Evolutionary conservation across 2,113 vertebrate species (phyloP).

Genomic region (Microtus montanus): DNA sequence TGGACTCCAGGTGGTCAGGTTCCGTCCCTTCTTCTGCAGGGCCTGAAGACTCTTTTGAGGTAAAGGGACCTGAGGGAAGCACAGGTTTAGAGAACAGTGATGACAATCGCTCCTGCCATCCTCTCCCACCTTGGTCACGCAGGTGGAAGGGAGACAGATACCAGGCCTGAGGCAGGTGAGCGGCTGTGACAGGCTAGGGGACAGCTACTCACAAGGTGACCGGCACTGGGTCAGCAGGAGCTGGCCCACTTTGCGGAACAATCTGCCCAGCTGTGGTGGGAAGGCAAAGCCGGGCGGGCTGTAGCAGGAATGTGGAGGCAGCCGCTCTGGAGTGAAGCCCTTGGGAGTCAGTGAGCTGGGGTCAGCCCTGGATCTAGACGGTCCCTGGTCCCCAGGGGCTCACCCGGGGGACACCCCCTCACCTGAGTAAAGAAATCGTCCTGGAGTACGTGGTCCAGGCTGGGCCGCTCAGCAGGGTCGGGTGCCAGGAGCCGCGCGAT

Average conservation of each 20-base stretch:
- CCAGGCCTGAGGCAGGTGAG: background rate
- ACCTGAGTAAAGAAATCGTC: slow-evolving; percentile 85
- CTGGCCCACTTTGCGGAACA: slow-evolving; percentile 73
- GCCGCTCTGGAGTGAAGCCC: slow-evolving; percentile 81
- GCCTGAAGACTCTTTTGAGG: background rate
- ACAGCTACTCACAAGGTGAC: slow-evolving; percentile 58
- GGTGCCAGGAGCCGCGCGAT: slow-evolving; percentile 76
- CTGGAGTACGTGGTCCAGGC: slow-evolving; percentile 64
- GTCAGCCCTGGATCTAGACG: background rate
- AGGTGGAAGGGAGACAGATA: background rate
- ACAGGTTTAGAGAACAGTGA: background rate
- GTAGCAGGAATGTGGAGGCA: slow-evolving; percentile 75
- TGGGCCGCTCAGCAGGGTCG: slow-evolving; percentile 64
- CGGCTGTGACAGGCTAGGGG: background rate
- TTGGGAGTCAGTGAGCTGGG: rapidly evolving
- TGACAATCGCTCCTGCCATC: background rate
- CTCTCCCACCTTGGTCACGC: rapidly evolving
- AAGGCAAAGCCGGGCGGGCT: slow-evolving; percentile 64
- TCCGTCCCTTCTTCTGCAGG: background rate
- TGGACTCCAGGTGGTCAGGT: background rate
- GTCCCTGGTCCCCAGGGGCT: background rate
- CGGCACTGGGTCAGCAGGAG: background rate
- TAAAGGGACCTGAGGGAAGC: slow-evolving; percentile 45
- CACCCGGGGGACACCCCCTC: rapidly evolving
- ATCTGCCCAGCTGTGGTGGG: background rate